phyloP scores from a whole-genome alignment of 2,888 invertebrate species.

The Capitulum mitella region DNA sequence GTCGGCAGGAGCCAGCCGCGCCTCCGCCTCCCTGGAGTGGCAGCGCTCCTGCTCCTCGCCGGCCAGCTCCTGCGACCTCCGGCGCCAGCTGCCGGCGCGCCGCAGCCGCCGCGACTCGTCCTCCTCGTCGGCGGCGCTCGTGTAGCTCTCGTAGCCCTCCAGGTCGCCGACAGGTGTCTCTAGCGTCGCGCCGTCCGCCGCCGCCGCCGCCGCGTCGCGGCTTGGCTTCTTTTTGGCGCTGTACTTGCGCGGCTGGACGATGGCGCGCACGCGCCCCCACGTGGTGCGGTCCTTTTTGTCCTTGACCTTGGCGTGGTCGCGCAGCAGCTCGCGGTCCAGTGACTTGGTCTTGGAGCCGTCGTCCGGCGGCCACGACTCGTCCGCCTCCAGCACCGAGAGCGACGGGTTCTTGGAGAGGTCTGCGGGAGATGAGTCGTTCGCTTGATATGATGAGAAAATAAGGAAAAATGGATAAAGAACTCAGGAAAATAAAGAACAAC shows the following conservation, averaged over 20 bases:
- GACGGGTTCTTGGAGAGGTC: neutral
- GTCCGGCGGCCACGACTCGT: neutral
- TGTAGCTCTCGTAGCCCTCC: conserved; percentile 12
- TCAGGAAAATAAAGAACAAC: too few species aligned
- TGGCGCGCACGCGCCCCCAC: conserved; percentile 70
- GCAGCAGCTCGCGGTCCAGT: neutral
- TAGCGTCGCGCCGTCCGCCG: neutral
- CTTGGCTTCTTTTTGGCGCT: conserved; percentile 56
- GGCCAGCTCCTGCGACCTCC: neutral
- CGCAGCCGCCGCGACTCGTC: conserved; percentile 40
- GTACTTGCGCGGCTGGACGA: conserved; percentile 62
- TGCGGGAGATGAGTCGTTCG: neutral
- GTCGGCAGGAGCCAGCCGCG: neutral
- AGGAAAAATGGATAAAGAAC: too few species aligned
- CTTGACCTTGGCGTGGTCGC: conserved; percentile 37
- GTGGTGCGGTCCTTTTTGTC: conserved; percentile 58
- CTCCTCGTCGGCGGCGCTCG: conserved; percentile 23
- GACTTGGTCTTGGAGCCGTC: neutral
- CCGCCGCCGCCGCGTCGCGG: conserved; percentile 39
- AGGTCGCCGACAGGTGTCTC: conserved; percentile 7
- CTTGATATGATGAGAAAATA: too few species aligned
- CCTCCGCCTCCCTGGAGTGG: neutral
- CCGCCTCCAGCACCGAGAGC: neutral
- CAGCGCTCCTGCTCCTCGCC: neutral
- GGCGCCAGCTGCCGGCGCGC: conserved; percentile 46